Percentiles rank a stretch among this genome's conserved stretches.
Conservation (phyloP, 2,888 invertebrate genomes). For the Mylabris sibirica region DNA sequence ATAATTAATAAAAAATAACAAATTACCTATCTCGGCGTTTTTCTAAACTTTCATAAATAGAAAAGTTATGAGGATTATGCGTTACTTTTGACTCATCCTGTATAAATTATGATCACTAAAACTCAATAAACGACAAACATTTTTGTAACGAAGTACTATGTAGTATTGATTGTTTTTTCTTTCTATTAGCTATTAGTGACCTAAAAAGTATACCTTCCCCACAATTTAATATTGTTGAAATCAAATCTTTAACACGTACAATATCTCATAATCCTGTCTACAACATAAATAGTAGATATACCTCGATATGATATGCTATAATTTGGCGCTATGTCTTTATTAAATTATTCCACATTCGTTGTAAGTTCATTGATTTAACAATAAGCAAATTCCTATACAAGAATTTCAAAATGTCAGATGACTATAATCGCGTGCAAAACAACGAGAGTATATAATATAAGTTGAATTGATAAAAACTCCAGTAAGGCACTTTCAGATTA, state of each 20-base stretch:
- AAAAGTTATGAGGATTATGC: too few relatives aligned
- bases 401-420: conserved; percentile 4
- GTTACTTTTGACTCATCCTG: too few relatives aligned
- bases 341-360: background rate
- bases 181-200: background rate
- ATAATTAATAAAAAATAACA: too few relatives aligned
- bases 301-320: too few relatives aligned
- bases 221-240: background rate
- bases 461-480: background rate
- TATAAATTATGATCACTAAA: background rate
- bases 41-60: too few relatives aligned
- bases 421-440: background rate
- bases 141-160: background rate
- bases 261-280: background rate
- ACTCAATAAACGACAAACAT: background rate
- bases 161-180: background rate
- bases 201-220: background rate
- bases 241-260: background rate
- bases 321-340: background rate
- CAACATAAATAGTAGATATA: too few relatives aligned
- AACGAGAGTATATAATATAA: background rate
- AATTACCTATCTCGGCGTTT: too few relatives aligned
- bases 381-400: background rate
- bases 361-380: background rate
- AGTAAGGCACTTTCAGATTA: background rate